Conservation (phyloP, 92 coral and sea anemone species). For the Phenganax stokvisi region DNA sequence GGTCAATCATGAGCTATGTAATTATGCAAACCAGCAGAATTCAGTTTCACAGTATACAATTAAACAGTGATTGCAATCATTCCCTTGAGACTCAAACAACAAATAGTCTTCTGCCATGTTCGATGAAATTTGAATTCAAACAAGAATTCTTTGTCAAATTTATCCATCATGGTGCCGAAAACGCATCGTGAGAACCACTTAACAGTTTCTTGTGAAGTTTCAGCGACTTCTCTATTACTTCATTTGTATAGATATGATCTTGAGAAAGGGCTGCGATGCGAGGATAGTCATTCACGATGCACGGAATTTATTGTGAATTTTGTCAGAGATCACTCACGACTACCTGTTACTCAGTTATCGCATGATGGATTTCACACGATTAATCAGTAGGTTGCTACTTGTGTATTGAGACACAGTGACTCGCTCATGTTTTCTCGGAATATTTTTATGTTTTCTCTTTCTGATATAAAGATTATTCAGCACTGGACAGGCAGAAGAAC, state of each 20-base stretch:
- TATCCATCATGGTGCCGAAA: too few relatives aligned
- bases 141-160: too few relatives aligned
- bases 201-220: too few relatives aligned
- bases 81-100: too few relatives aligned
- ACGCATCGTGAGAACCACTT: too few relatives aligned
- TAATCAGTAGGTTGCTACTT: constrained; percentile 49
- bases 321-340: constrained; percentile 80
- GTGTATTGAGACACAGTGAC: too few relatives aligned
- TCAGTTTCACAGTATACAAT: too few relatives aligned
- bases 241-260: constrained; percentile 59
- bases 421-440: background rate
- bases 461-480: constrained; percentile 10
- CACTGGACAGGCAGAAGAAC: constrained; percentile 56
- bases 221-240: background rate
- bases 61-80: too few relatives aligned
- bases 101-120: too few relatives aligned
- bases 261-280: constrained; percentile 68
- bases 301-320: constrained; percentile 72
- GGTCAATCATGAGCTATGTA: too few relatives aligned
- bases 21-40: too few relatives aligned
- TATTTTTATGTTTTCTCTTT: constrained; percentile 29
- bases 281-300: constrained; percentile 73
- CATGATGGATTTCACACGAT: constrained; percentile 79
- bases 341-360: constrained; percentile 87
- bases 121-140: too few relatives aligned